Conservation (phyloP, 2,797 vertebrate species). For the Threskiornis aethiopicus region DNA sequence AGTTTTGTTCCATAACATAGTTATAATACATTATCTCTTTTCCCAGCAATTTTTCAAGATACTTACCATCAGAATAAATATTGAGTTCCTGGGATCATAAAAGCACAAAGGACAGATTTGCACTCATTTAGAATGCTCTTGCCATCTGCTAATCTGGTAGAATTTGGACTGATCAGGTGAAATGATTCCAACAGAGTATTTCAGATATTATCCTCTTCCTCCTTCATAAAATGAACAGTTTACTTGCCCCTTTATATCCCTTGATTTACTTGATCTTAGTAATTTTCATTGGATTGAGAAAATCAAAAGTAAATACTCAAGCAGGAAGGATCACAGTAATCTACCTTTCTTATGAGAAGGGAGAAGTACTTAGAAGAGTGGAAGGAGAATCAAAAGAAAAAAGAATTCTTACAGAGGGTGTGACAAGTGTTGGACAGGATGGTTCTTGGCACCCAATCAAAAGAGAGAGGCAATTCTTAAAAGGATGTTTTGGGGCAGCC, state of each 20-base stretch:
- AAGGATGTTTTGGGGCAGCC: background rate
- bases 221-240: background rate
- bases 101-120: background rate
- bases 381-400: background rate
- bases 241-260: background rate
- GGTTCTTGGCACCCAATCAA: background rate
- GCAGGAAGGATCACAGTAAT: background rate
- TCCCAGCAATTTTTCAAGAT: background rate
- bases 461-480: background rate
- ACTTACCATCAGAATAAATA: background rate
- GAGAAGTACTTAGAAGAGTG: background rate
- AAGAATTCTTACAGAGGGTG: background rate
- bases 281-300: conserved; percentile 12
- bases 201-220: background rate
- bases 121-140: background rate
- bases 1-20: background rate
- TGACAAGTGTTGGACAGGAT: background rate
- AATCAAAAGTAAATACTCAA: background rate
- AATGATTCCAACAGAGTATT: background rate
- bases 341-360: background rate
- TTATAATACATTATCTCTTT: background rate
- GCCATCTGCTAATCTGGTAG: background rate
- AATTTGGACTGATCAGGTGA: background rate
- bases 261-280: background rate
- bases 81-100: background rate